Conservation (phyloP, 1,140 invertebrate species). For the Dendrolimus punctatus region DNA sequence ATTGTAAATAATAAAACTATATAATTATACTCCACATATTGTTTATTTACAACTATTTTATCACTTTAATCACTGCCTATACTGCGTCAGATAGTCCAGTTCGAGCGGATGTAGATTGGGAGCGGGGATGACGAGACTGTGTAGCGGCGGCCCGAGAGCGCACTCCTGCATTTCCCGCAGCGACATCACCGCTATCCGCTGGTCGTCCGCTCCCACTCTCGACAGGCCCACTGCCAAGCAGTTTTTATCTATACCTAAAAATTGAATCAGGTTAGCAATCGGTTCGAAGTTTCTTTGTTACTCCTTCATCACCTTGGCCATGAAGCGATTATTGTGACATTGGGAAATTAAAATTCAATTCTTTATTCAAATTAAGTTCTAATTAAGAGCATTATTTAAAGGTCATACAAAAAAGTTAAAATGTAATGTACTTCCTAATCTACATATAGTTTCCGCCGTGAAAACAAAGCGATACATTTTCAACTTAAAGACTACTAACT, state of each 20-base stretch:
- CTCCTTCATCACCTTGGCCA: neutral
- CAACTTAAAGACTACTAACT: no score
- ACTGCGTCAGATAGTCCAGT: constrained; percentile 85
- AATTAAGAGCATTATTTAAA: no score
- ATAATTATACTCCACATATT: constrained; percentile 48
- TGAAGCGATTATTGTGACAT: neutral
- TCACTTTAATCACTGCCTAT: constrained; percentile 44
- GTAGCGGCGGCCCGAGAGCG: constrained; percentile 93
- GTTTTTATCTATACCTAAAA: constrained; percentile 70
- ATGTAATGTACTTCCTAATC: no score
- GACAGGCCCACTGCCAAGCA: constrained; percentile 89
- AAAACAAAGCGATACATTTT: no score
- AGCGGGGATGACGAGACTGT: constrained; percentile 92
- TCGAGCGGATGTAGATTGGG: constrained; percentile 93
- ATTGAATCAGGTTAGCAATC: constrained; percentile 1
- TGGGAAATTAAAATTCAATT: no score
- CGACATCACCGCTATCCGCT: constrained; percentile 84
- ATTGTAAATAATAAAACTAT: constrained; percentile 70
- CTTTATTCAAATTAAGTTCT: no score
- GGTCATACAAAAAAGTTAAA: no score
- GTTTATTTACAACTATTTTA: constrained; percentile 31
- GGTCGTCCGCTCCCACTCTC: constrained; percentile 88
- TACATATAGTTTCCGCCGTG: no score
- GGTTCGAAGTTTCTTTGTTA: neutral
- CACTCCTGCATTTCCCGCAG: constrained; percentile 81